Conservation (phyloP, 2,113 vertebrate genomes). For the Melierax canorus region DNA sequence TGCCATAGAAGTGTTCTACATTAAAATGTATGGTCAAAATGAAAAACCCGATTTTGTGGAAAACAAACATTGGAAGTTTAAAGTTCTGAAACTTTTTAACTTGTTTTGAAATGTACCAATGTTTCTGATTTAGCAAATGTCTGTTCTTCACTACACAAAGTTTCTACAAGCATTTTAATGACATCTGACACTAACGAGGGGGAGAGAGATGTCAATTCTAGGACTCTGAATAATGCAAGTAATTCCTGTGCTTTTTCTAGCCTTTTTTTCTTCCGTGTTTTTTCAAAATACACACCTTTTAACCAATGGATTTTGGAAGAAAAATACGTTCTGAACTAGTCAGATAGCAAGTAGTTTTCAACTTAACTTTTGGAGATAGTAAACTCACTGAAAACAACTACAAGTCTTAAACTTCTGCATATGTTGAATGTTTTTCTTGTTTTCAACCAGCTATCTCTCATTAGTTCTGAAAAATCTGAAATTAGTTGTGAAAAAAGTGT, state of each 20-base stretch:
- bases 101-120: not conserved
- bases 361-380: not conserved
- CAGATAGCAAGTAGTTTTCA: not conserved
- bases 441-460: not conserved
- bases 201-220: not conserved
- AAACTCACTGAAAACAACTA: not conserved
- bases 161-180: not conserved
- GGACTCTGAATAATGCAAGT: not conserved
- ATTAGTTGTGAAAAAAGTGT: not conserved
- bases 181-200: not conserved
- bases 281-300: not conserved
- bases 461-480: not conserved
- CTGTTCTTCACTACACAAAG: not conserved
- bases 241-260: not conserved
- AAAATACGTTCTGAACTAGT: not conserved
- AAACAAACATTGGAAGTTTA: not conserved
- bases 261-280: not conserved
- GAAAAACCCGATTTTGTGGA: not conserved
- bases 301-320: not conserved
- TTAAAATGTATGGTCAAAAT: not conserved
- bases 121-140: not conserved
- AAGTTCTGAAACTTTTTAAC: not conserved
- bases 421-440: not conserved
- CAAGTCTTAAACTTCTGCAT: not conserved
- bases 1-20: not conserved